These are phyloP conservation scores for Sandelia bainsii DNA, from an alignment of 2,797 vertebrate genomes.

Conservation along the genomic window DNA sequence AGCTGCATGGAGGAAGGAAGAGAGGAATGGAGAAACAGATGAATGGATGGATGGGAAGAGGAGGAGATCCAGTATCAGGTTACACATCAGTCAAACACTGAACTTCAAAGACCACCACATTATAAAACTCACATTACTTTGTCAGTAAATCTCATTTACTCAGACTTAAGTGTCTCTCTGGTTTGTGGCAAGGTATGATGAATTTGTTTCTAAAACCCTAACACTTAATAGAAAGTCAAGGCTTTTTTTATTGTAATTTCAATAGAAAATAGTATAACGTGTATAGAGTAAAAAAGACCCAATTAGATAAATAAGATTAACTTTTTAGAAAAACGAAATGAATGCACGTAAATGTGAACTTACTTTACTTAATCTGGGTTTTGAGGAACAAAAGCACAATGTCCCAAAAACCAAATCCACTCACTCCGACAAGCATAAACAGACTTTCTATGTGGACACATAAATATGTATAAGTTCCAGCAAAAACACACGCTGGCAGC, in stretches of 20 bases:
- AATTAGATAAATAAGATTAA: neutral
- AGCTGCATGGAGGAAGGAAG: constrained; percentile 62
- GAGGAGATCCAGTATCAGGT: constrained; percentile 63
- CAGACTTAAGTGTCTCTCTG: constrained; percentile 10
- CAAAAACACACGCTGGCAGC: constrained; percentile 15
- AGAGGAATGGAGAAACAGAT: constrained; percentile 59
- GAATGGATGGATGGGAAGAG: constrained; percentile 61
- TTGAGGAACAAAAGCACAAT: constrained; percentile 16
- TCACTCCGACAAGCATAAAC: constrained; percentile 25
- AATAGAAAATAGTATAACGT: neutral
- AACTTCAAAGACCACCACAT: constrained; percentile 75
- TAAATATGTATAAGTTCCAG: constrained; percentile 39
- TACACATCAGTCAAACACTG: constrained; percentile 68
- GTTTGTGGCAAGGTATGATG: constrained; percentile 3
- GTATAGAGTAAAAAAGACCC: neutral
- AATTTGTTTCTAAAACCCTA: constrained; percentile 14
- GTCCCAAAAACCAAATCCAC: constrained; percentile 9
- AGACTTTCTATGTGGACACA: constrained; percentile 5
- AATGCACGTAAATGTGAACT: neutral
- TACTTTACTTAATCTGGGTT: neutral
- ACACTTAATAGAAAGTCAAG: neutral
- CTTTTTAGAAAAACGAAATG: neutral
- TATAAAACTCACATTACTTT: constrained; percentile 55
- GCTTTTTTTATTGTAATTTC: neutral
- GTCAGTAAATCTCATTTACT: constrained; percentile 30